phyloP scores from a whole-genome alignment of 2,888 invertebrate species.

The Mystacides longicornis region DNA sequence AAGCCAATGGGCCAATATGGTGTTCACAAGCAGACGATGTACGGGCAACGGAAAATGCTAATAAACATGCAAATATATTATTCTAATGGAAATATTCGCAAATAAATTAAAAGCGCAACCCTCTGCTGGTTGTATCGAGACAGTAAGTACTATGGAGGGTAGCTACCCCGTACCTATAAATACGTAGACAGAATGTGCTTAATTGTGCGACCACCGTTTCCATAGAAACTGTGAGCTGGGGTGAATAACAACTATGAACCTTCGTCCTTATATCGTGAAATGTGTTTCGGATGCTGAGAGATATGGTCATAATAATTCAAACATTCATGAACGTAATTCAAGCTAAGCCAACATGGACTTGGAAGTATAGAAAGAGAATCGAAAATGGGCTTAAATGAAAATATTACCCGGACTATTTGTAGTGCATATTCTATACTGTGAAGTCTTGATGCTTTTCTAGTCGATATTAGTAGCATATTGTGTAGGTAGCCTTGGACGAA shows the following conservation, averaged over 20 bases:
- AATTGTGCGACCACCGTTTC: conserved; percentile 22
- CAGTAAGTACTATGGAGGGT: too few species aligned
- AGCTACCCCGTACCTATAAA: neutral
- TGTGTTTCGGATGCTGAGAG: neutral
- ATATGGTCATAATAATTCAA: neutral
- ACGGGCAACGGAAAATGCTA: neutral
- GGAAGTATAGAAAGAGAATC: too few species aligned
- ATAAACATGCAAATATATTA: conserved; percentile 4
- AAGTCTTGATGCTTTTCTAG: too few species aligned
- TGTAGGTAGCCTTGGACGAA: too few species aligned
- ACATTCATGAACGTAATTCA: too few species aligned
- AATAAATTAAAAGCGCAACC: conserved; percentile 2
- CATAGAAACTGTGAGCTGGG: conserved; percentile 19
- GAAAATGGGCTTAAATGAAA: too few species aligned
- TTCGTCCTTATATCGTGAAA: neutral
- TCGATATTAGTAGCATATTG: too few species aligned
- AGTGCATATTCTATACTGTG: too few species aligned
- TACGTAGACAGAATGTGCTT: conserved; percentile 21
- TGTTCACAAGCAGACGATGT: too few species aligned
- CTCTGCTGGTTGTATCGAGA: neutral
- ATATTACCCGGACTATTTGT: too few species aligned
- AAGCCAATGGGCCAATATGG: too few species aligned
- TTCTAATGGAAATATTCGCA: neutral
- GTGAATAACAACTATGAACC: conserved; percentile 10
- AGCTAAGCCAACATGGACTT: too few species aligned